Evolutionary conservation across 2,113 vertebrate genomes (phyloP), one percentile per base, ranked within the genome.

Genomic region (Xiphophorus hellerii): DNA sequence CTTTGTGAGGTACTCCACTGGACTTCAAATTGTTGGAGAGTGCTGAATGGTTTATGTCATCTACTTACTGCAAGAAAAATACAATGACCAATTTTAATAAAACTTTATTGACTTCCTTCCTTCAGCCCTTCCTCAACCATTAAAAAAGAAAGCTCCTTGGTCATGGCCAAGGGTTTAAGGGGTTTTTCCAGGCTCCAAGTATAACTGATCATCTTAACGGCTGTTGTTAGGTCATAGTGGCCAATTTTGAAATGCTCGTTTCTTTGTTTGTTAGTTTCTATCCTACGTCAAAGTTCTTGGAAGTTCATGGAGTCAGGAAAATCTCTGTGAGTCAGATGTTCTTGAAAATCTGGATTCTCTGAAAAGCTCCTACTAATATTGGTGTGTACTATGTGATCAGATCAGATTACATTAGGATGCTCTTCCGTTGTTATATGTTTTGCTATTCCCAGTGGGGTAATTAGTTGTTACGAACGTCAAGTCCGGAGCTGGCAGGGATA

Each of bases 401-500:
- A 39, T 58, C n/a, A 31, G 48, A 60, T 66, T 17, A 74, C 29
- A 27, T 54, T 31, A 8, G 25, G 31, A 66, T 39, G 11, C 73
- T 20, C 20, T 39, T 39, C 44, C 37, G 70, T 44, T 44, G 62
- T 66, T 74, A 27, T 20, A 66, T 54, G 35, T 67, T 82, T 74
- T 71, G 81, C 74, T 8, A 69, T 15, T 78, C 80, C 77, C 83
- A 35, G 2, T 13, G 54, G 82, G 20, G 25, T 2, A 15, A n/a
- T 28, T 74, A 48, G 28, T 51, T 69, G 48, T 29, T 15, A 20
- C n/a, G 63, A 62, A 58, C 69, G 30, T 78, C 71, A 81, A n/a
- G 37, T 33, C 48, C 33, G 66, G 69, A 74, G 54, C 71, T 72
- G 71, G 61, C 64, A 70, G 74, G 72, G 69, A 85, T 74, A 66